phyloP scores from a whole-genome alignment of 2,888 invertebrate species.

The Erebia ligea region DNA sequence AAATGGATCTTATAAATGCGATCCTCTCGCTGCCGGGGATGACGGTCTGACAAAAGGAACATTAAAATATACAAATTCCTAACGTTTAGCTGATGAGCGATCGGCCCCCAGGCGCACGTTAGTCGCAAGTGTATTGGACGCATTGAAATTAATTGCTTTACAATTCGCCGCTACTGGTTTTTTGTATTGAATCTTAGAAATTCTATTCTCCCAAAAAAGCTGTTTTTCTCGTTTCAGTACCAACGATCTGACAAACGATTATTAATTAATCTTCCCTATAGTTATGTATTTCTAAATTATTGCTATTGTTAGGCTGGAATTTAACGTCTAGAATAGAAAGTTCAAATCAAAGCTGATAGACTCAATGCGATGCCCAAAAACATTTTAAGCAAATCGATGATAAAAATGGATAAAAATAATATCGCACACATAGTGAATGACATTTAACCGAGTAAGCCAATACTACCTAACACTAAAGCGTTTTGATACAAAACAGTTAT shows the following conservation, averaged over 20 bases:
- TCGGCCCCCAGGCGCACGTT: conserved; percentile 61
- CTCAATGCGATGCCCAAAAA: too few relatives aligned
- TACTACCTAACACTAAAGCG: background rate
- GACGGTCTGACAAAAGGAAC: conserved; percentile 57
- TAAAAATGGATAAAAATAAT: background rate
- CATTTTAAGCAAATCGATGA: too few relatives aligned
- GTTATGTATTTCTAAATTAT: too few relatives aligned
- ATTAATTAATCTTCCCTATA: background rate
- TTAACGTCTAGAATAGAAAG: too few relatives aligned
- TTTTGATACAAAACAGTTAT: conserved; percentile 13
- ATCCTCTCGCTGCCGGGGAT: conserved; percentile 50
- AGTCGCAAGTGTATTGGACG: conserved; percentile 41
- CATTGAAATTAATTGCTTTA: conserved; percentile 44
- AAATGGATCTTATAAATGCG: conserved; percentile 49
- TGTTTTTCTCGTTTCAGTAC: background rate
- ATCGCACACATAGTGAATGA: background rate
- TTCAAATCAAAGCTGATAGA: too few relatives aligned
- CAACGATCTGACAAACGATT: background rate
- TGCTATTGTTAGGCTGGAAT: too few relatives aligned
- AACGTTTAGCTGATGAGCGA: conserved; percentile 63
- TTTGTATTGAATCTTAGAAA: conserved; percentile 29
- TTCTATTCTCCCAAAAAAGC: background rate
- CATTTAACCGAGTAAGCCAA: conserved; percentile 1
- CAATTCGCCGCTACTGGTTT: conserved; percentile 38
- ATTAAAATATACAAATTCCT: conserved; percentile 60